Conservation (phyloP, 1,140 invertebrate species). For the Venustaconcha ellipsiformis region DNA sequence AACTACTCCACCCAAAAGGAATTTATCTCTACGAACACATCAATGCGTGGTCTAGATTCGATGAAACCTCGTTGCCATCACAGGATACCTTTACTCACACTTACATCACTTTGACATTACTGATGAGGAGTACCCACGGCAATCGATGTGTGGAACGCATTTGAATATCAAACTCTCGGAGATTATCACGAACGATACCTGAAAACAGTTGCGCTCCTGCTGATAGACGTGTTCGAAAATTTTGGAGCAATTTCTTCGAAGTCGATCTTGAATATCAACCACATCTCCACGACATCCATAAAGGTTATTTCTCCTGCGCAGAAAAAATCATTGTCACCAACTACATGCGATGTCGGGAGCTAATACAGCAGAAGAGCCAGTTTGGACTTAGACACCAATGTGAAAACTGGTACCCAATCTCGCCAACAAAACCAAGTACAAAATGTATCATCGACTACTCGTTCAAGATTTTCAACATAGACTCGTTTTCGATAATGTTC, state of each 20-base stretch:
- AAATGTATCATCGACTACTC: too few species aligned
- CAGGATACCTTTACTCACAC: constrained; percentile 16
- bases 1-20: constrained; percentile 17
- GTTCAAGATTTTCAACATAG: not conserved
- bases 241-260: constrained; percentile 27
- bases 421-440: too few species aligned
- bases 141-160: constrained; percentile 16
- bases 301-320: not conserved
- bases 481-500: constrained; percentile 1
- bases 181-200: constrained; percentile 37
- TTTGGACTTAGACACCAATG: too few species aligned
- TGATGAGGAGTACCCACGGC: constrained; percentile 23
- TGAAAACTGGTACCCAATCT: not conserved
- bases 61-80: constrained; percentile 19
- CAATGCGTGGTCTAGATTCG: constrained; percentile 3
- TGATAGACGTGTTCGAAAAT: constrained; percentile 40
- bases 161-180: constrained; percentile 19
- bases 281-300: constrained; percentile 19
- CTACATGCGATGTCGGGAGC: too few species aligned
- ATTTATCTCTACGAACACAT: constrained; percentile 24
- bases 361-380: too few species aligned
- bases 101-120: constrained; percentile 11
- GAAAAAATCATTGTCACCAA: too few species aligned
- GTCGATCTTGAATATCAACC: constrained; percentile 25
- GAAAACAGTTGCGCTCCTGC: constrained; percentile 25